Base-by-base conservation (phyloP, 2,888 invertebrate genomes). In the Falcaria lacertinaria region DNA sequence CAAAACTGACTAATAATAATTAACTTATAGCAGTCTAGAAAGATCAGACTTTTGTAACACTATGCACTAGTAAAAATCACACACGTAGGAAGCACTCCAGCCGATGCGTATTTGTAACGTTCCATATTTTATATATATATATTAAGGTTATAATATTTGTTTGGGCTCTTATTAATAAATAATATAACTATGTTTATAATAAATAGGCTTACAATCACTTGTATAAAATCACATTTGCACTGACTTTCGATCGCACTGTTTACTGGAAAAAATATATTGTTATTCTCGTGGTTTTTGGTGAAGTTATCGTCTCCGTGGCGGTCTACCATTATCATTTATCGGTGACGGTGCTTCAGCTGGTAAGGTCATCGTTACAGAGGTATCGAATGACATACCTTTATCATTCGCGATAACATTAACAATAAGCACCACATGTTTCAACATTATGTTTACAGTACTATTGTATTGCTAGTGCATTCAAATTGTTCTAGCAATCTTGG, bases 161-260 rank as follows among this genome's bases (percentile, higher is more conserved):
- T 61, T 45, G 55, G 62, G 59, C 67, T 58, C 56, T 44, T 60
- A 56, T 47, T 57, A 68, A 54, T 64, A 62, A 50, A 64, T 55
- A 52, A 55, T 56, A 67, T 62, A 57, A 57, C 64, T 62, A 66
- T 62, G 56, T 60, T 62, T 60, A 59, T 63, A 70, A 72, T 74
- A 78, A 74, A 80, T 81, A 77, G 69, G 60, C 74, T 69, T 65
- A 64, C 57, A 64, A 69, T 70, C 71, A 73, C 74, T 74, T 77
- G 74, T 83, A 82, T 79, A 81, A 71, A 76, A 82, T 83, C 84
- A 85, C 84, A 87, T 82, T 80, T 79, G 80, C 74, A 74, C 72
- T 69, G 59, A 47, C 49, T 55, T 60, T 60, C 60, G 57, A 60
- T 59, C 69, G 64, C 69, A 67, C 72, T 77, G 74, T 72, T 76